Conservation (phyloP, 2,888 invertebrate species). For the Achlya flavicornis region DNA sequence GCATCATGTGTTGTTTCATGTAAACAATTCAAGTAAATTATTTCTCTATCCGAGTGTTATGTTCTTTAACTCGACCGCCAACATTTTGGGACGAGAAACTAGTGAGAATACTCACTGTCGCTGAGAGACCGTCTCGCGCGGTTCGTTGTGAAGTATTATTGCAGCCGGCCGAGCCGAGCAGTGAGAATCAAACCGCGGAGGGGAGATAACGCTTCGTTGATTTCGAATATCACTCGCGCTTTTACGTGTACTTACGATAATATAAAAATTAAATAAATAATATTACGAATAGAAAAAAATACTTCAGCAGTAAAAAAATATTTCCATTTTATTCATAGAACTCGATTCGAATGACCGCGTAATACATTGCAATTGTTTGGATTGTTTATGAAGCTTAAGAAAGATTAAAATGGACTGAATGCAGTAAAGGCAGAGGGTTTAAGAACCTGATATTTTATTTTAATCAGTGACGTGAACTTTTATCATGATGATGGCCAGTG, state of each 20-base stretch:
- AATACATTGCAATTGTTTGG: conserved; percentile 14
- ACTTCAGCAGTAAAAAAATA: not conserved
- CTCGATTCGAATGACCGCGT: not conserved
- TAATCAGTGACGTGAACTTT: conserved; percentile 20
- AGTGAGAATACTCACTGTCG: conserved; percentile 23
- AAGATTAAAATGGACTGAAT: conserved; percentile 34
- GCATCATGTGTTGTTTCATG: too few relatives aligned
- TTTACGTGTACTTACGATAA: conserved; percentile 51
- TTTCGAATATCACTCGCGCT: conserved; percentile 48
- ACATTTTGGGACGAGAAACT: conserved; percentile 25
- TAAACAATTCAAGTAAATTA: not conserved
- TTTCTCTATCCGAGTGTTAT: not conserved
- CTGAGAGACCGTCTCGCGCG: conserved; percentile 22
- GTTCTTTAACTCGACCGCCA: not conserved
- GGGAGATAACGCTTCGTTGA: conserved; percentile 53
- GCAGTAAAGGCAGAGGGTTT: not conserved
- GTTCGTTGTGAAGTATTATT: conserved; percentile 1
- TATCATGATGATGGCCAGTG: conserved; percentile 83
- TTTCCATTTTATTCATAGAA: not conserved
- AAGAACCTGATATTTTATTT: not conserved
- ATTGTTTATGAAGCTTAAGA: conserved; percentile 31
- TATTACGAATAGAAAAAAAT: conserved; percentile 11
- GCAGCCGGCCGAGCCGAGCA: conserved; percentile 35
- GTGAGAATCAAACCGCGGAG: conserved; percentile 59
- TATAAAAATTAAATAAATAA: conserved; percentile 31